Evolutionary conservation across 2,888 invertebrate genomes (phyloP), one percentile per base, ranked within the genome.

Genomic region (Meloe dianella): DNA sequence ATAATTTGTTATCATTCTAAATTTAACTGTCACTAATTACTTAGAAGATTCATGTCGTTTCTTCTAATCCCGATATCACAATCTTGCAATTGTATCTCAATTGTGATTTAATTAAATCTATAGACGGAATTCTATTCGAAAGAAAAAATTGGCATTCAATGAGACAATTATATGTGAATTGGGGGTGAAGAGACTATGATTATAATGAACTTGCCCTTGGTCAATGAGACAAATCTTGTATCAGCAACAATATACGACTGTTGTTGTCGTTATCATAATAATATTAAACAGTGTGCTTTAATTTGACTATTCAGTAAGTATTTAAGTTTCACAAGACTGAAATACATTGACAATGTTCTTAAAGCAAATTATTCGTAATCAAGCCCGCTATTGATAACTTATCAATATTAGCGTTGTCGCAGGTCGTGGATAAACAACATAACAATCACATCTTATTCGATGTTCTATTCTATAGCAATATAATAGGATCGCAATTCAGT

Each of bases 161-260:
- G 8, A 22, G 24, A 20, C 3, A 9, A 12, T 20, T 20, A 47
- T 9, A 20, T 47, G 6, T 41, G 41, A 41, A 41, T 41, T n/a
- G 5, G 20, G 10, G 8, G 20, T 47, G 47, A 47, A 22, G 51
- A 51, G 24, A 51, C 12, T 12, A 12, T 68, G 35, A 68, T 68
- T 63, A 24, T 67, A 65, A 68, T 68, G 65, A 68, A 65, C 68
- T 65, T 68, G 68, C 63, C 68, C 68, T 68, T 68, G 68, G 68
- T 60, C 68, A 68, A 65, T 57, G 63, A 65, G 65, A 68, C 65
- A 68, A 68, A 68, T 63, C 65, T 68, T 68, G 63, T 63, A 60
- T 62, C 59, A 59, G n/a, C 29, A 9, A 22, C 8, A 17, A 14
- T 30, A 29, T 17, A 24, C 22, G 14, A 6, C 8, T 27, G 29